Conservation (phyloP, 2,888 invertebrate genomes). For the Saturnia pavonia region DNA sequence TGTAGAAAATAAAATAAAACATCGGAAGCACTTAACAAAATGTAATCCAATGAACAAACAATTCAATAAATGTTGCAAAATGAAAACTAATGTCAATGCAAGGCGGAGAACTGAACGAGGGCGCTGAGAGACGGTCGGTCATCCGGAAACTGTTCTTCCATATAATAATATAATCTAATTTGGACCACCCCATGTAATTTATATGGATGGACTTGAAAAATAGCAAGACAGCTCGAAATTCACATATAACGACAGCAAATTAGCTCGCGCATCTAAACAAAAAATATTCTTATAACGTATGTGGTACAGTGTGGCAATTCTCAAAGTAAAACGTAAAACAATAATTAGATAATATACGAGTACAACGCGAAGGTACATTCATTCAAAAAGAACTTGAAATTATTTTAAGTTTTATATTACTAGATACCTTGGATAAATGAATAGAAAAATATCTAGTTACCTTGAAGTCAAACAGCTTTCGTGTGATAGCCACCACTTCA, state of each 20-base stretch:
- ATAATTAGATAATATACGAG: neutral
- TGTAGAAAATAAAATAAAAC: neutral
- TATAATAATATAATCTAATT: constrained; percentile 71
- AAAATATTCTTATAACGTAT: no score
- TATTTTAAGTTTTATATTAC: neutral
- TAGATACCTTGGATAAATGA: no score
- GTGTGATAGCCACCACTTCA: neutral
- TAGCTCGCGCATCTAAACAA: neutral
- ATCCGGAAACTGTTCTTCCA: constrained; percentile 56
- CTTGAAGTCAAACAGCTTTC: neutral
- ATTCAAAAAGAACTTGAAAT: neutral
- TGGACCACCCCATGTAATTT: constrained; percentile 41
- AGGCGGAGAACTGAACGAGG: constrained; percentile 27
- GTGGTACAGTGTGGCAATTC: no score
- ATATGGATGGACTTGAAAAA: neutral
- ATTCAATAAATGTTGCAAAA: constrained; percentile 59
- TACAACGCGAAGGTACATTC: neutral
- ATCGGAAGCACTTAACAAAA: constrained; percentile 19
- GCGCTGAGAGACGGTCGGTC: constrained; percentile 34
- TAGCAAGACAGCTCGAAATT: neutral
- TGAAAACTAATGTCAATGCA: constrained; percentile 72
- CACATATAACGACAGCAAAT: neutral
- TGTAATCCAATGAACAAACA: constrained; percentile 52
- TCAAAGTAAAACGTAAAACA: neutral
- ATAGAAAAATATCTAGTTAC: neutral